Conservation (phyloP, 2,797 vertebrate genomes). For the Cuniculus paca region DNA sequence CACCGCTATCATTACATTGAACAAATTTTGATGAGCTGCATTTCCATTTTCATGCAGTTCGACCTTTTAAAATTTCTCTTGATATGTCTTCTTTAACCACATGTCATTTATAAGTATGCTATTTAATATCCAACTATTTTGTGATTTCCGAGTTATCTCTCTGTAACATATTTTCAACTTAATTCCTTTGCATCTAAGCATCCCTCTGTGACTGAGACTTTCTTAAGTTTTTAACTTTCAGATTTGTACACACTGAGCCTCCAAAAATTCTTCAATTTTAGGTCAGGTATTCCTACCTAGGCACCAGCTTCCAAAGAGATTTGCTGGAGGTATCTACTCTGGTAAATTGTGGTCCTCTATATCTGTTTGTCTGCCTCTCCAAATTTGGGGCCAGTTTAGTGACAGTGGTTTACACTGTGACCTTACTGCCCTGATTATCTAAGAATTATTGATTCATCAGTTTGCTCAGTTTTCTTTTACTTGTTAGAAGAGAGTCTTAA, state of each 20-base stretch:
- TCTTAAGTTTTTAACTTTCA: neutral
- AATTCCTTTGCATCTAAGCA: neutral
- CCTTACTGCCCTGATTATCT: neutral
- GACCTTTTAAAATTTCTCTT: neutral
- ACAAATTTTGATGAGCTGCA: neutral
- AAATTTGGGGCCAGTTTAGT: neutral
- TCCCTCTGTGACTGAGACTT: neutral
- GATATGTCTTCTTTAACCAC: neutral
- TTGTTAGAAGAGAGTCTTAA: neutral
- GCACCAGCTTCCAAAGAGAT: neutral
- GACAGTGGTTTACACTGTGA: neutral
- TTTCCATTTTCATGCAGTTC: neutral
- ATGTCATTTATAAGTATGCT: neutral
- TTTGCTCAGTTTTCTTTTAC: neutral
- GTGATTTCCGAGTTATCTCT: neutral
- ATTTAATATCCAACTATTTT: neutral
- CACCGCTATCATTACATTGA: neutral
- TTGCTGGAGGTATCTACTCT: neutral
- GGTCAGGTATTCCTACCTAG: neutral
- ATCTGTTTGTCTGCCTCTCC: neutral
- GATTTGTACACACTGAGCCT: neutral
- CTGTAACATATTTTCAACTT: neutral
- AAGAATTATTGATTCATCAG: conserved; percentile 2
- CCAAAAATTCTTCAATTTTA: neutral
- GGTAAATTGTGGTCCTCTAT: neutral